Base-by-base conservation (phyloP, 64 coral and sea anemone genomes). In the Montipora cactus region DNA sequence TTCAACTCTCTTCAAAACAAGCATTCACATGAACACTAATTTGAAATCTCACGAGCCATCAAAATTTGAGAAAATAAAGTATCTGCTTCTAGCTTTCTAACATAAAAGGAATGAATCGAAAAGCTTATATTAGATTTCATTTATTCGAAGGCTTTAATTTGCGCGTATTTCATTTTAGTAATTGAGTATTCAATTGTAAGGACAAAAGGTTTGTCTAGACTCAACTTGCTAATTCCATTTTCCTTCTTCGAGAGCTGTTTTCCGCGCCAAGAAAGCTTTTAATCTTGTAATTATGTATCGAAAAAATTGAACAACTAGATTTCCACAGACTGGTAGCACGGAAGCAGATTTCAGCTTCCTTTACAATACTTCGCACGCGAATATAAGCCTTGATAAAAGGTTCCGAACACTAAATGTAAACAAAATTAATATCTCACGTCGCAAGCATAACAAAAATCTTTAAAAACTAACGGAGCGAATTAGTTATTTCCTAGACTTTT, bases 131-230 rank as follows among this genome's bases (percentile, higher is more conserved):
- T 64, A 67, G 12, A 37, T 37, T 37, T 37, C 37, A 12, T 14
- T 67, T 67, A 67, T 67, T 67, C 7, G 11, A 13, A 67, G 62
- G 62, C 37, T 67, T 67, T 67, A 23, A 73, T 23, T 23, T 73
- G n/a, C 19, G 25, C 7, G 44, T 45, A 76, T 46, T 76, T 76
- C 37, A 46, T 76, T 76, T 12, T 8, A 12, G 25, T 46, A 76
- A 76, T 76, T 47, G 74, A 28, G 7, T 45, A 14, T 46, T 76
- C 74, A 46, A 76, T 3, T 25, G 37, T 12, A 46, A 4, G 3
- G 37, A 46, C 74, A 76, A 76, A 28, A 76, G 23, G 61, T 44
- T 78, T 78, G 76, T 78, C 76, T 49, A 78, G 76, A 78, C 76
- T 49, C 47, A 15, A 14, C 19, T 48, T 9, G 7, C 45, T 49